phyloP scores from a whole-genome alignment of 2,113 vertebrate genomes.

The Halcyon senegalensis region DNA sequence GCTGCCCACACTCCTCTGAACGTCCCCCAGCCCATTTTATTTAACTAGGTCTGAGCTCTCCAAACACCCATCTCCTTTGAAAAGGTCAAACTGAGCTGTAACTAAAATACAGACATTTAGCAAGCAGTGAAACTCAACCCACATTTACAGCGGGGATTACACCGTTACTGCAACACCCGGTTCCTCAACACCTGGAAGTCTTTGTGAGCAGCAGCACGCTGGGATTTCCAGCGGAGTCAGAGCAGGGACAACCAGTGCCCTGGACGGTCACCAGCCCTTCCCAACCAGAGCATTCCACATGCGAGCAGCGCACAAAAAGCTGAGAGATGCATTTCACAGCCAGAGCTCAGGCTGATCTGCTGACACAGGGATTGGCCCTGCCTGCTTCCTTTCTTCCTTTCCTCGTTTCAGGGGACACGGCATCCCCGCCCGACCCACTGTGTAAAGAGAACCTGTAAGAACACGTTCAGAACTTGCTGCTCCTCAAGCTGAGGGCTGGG shows the following conservation, averaged over 20 bases:
- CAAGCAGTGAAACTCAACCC: not conserved
- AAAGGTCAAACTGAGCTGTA: not conserved
- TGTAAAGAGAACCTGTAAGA: not conserved
- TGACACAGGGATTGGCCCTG: not conserved
- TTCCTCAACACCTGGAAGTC: not conserved
- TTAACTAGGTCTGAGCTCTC: not conserved
- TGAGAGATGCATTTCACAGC: not conserved
- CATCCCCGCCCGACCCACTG: not conserved
- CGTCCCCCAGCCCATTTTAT: not conserved
- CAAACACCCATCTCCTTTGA: not conserved
- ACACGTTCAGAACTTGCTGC: rapidly evolving
- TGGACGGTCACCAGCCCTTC: not conserved
- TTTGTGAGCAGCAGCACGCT: not conserved
- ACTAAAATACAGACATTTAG: not conserved
- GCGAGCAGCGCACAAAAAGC: not conserved
- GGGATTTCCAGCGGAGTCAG: not conserved
- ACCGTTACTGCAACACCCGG: not conserved
- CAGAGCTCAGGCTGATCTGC: not conserved
- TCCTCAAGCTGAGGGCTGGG: not conserved
- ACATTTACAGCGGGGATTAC: not conserved
- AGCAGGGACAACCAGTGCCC: not conserved
- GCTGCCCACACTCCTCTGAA: not conserved
- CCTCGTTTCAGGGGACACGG: not conserved
- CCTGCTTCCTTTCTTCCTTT: not conserved
- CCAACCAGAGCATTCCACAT: not conserved